Evolutionary conservation across 2,888 invertebrate genomes (phyloP).

Genomic region (Stenichneumon culpator): DNA sequence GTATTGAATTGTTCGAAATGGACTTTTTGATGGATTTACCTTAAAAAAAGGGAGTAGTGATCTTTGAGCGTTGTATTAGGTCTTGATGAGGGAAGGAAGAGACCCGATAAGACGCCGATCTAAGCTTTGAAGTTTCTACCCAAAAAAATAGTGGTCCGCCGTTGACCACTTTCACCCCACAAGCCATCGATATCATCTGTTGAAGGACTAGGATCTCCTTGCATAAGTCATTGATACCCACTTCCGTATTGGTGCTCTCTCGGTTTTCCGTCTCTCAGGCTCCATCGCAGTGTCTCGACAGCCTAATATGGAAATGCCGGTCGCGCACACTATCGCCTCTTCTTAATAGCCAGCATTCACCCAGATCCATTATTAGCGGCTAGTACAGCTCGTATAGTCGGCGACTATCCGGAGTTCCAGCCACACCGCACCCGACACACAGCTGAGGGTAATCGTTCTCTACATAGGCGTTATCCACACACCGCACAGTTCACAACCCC

Average conservation of each 20-base stretch:
- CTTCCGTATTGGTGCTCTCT: no score
- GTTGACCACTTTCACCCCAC: neutral
- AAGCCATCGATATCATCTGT: neutral
- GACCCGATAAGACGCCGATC: no score
- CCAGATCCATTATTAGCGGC: constrained; percentile 62
- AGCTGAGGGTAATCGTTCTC: constrained; percentile 44
- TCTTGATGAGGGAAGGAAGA: no score
- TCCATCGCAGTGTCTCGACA: neutral
- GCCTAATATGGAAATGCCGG: constrained; percentile 10
- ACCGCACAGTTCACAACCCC: constrained; percentile 23
- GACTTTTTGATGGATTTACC: no score
- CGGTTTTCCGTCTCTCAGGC: neutral
- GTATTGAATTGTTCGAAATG: no score
- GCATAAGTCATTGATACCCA: neutral
- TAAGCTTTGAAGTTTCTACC: no score
- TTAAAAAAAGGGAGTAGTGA: no score
- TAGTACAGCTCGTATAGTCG: constrained; percentile 13
- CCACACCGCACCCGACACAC: constrained; percentile 29
- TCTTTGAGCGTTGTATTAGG: no score
- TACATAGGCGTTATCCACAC: neutral
- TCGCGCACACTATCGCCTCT: constrained; percentile 48
- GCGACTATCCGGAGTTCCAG: constrained; percentile 27
- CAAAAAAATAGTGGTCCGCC: neutral
- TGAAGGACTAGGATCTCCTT: neutral
- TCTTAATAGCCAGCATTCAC: constrained; percentile 64